phyloP scores from a whole-genome alignment of 2,888 invertebrate species.

The Diabrotica balteata region DNA sequence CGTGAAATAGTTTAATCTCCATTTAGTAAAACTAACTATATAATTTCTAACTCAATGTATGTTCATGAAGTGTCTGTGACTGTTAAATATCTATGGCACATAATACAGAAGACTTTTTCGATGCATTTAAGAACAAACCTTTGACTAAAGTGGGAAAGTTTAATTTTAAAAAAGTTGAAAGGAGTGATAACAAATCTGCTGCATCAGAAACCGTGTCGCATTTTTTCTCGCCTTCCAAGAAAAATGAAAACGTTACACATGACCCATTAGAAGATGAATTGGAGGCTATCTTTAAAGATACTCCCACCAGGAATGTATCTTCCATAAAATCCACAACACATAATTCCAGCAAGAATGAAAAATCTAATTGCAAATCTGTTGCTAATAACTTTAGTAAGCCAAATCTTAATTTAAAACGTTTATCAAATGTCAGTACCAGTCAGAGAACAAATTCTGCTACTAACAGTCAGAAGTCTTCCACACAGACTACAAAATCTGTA shows the following conservation, averaged over 20 bases:
- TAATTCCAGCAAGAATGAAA: too few species aligned
- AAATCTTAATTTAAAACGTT: too few species aligned
- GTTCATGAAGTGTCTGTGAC: not conserved
- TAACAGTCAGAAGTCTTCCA: too few species aligned
- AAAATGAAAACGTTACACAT: not conserved
- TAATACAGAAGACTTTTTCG: constrained; percentile 42
- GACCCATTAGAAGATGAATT: constrained; percentile 13
- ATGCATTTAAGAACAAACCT: constrained; percentile 35
- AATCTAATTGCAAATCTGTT: too few species aligned
- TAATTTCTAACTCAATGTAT: constrained; percentile 8
- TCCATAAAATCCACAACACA: too few species aligned
- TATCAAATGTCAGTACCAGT: too few species aligned
- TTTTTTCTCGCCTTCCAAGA: constrained; percentile 21
- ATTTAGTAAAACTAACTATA: not conserved
- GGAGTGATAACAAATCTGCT: constrained; percentile 3
- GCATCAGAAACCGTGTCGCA: constrained; percentile 14
- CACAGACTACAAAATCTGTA: not conserved
- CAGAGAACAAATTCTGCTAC: too few species aligned
- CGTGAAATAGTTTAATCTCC: not conserved
- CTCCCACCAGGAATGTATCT: not conserved
- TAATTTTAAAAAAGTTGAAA: constrained; percentile 40
- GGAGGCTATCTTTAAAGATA: constrained; percentile 15
- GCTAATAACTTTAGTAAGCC: too few species aligned
- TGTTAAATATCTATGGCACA: constrained; percentile 30
- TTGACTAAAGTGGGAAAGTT: constrained; percentile 42